Evolutionary conservation across 2,888 invertebrate genomes (phyloP).

Genomic region (Calameuta pallipes): DNA sequence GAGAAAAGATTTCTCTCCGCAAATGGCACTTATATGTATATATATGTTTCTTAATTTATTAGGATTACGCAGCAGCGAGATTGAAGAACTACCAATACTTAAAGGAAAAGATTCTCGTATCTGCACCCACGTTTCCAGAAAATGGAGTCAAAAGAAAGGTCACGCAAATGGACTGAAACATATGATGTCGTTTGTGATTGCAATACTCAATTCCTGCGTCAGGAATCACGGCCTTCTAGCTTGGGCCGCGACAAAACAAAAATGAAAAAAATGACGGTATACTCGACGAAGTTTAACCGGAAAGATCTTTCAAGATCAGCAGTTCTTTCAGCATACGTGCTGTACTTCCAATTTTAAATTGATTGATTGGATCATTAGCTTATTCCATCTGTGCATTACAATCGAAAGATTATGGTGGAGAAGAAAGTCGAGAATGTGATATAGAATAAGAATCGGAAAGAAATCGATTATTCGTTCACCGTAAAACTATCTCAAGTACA

Average conservation of each 20-base stretch:
- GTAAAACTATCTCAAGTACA: too few species aligned
- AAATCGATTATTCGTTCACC: too few species aligned
- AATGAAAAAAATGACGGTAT: neutral
- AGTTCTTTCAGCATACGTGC: too few species aligned
- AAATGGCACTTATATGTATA: neutral
- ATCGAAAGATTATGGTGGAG: neutral
- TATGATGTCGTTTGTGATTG: neutral
- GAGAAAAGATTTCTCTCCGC: neutral
- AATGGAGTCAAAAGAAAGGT: slow-evolving; percentile 43
- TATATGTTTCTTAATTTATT: slow-evolving; percentile 38
- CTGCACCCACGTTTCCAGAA: slow-evolving; percentile 35
- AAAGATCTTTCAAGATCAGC: too few species aligned
- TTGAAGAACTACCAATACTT: slow-evolving; percentile 74
- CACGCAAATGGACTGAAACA: slow-evolving; percentile 37
- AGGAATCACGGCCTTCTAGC: neutral
- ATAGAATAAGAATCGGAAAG: too few species aligned
- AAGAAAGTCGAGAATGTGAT: neutral
- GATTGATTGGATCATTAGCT: too few species aligned
- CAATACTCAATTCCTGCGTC: neutral
- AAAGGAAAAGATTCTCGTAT: slow-evolving; percentile 68
- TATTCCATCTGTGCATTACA: neutral
- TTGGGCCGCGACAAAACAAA: neutral
- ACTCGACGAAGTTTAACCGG: neutral
- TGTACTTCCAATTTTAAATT: too few species aligned
- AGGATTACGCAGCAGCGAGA: slow-evolving; percentile 77